A percentile compares a stretch with the other conserved stretches of the same genome.
Conservation (phyloP, 2,888 invertebrate species). For the Salpingus planirostris region DNA sequence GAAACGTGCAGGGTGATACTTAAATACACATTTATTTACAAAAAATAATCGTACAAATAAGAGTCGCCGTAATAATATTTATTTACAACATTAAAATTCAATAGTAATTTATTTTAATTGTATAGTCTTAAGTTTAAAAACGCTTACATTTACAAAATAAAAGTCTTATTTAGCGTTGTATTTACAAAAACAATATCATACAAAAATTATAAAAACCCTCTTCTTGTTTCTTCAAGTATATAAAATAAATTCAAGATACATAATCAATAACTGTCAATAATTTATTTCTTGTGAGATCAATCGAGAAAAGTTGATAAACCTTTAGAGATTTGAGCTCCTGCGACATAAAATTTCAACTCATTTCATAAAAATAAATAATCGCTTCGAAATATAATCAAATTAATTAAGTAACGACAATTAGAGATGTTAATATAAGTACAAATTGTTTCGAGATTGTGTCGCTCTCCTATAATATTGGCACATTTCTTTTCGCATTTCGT, state of each 20-base stretch:
- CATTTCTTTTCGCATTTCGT: constrained; percentile 16
- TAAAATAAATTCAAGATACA: too few species aligned
- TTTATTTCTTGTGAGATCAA: too few species aligned
- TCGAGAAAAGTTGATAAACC: too few species aligned
- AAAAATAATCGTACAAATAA: constrained; percentile 38
- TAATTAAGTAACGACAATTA: too few species aligned
- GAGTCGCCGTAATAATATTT: constrained; percentile 31
- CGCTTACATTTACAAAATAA: constrained; percentile 34
- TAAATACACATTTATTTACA: constrained; percentile 41
- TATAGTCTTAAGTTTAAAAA: constrained; percentile 26
- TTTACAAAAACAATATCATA: constrained; percentile 31
- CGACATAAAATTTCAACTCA: too few species aligned
- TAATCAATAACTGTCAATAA: too few species aligned
- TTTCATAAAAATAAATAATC: too few species aligned
- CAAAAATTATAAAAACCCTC: constrained; percentile 16
- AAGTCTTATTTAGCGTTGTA: constrained; percentile 27
- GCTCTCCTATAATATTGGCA: constrained; percentile 30
- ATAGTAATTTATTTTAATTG: too few species aligned
- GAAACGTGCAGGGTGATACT: constrained; percentile 14
- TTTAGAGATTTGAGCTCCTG: too few species aligned
- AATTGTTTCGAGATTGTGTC: too few species aligned
- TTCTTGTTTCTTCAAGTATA: constrained; percentile 10
- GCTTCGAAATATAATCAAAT: too few species aligned
- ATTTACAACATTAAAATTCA: constrained; percentile 35
- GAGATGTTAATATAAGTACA: too few species aligned